Base-by-base conservation (phyloP, 2,797 vertebrate species). In the Astyanax mexicanus region DNA sequence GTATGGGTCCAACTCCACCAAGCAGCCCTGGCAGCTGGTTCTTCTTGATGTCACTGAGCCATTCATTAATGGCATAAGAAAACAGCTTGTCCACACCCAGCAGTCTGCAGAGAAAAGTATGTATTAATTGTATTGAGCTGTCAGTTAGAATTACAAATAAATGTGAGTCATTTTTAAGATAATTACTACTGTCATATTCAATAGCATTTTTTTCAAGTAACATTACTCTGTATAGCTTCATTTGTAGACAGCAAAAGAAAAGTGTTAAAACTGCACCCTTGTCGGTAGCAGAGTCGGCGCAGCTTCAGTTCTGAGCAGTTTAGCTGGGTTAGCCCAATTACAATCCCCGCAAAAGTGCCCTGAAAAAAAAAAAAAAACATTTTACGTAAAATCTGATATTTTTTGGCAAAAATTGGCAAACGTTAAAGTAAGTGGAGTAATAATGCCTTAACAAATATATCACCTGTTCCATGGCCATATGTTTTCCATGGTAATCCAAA, bases 381-480 rank as follows among this genome's bases (percentile, higher is more conserved):
- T 2, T n/a, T n/a, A n/a, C n/a, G n/a, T n/a, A n/a, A 32, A 32
- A 5, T 32, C 5, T 29, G 29, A 5, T 5, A 5, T 32, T 32
- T 32, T 32, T 32, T 2, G 32, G 5, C 29, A 2, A 32, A 32
- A 32, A 32, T n/a, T n/a, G n/a, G n/a, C n/a, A n/a, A n/a, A n/a
- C n/a, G n/a, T n/a, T n/a, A n/a, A n/a, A n/a, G n/a, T n/a, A 32
- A 32, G 29, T 32, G 5, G 29, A 5, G n/a, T n/a, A n/a, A n/a
- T 2, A 32, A 32, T 2, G 2, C 29, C 29, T 2, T 8, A 25
- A 0, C 27, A 25, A 19, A 57, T 4, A 54, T 27, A 10, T 13
- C 23, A 99, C 98, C 96, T 99, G 98, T 82, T 99, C 97, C 96
- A 99, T 98, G 27, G 95, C 95, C 9, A 99, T 94, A 0, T 99